Evolutionary conservation across 2,888 invertebrate species (phyloP).

Genomic region (Oligia latruncula): DNA sequence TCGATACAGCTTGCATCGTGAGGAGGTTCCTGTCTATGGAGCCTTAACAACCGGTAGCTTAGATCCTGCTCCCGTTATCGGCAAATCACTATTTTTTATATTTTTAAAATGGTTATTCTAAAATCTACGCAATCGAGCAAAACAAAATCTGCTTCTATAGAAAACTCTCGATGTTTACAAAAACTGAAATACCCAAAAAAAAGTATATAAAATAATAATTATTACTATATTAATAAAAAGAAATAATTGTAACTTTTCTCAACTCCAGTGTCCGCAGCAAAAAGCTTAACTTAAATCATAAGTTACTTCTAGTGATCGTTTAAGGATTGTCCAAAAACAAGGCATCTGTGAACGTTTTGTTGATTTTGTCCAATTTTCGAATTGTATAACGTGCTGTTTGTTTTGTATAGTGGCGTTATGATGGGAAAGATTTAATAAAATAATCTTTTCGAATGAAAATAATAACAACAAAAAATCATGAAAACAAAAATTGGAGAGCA

Average conservation of each 20-base stretch:
- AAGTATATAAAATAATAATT: slow-evolving; percentile 29
- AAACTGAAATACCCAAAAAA: slow-evolving; percentile 64
- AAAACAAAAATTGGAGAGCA: neutral
- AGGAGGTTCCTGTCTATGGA: too few relatives aligned
- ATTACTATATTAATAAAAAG: slow-evolving; percentile 29
- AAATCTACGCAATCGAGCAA: slow-evolving; percentile 45
- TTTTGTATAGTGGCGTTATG: slow-evolving; percentile 71
- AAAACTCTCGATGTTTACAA: slow-evolving; percentile 65
- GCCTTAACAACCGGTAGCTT: too few relatives aligned
- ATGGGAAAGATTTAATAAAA: slow-evolving; percentile 37
- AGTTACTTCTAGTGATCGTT: slow-evolving; percentile 56
- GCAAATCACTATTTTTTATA: too few relatives aligned
- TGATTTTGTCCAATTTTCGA: slow-evolving; percentile 72
- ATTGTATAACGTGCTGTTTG: slow-evolving; percentile 70
- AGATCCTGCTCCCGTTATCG: too few relatives aligned
- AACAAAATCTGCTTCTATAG: slow-evolving; percentile 52
- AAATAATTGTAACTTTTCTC: slow-evolving; percentile 56
- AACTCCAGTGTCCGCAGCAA: slow-evolving; percentile 57
- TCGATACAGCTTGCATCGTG: too few relatives aligned
- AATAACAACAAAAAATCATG: slow-evolving; percentile 6
- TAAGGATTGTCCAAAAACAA: slow-evolving; percentile 64
- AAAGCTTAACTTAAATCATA: slow-evolving; percentile 63
- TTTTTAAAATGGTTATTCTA: neutral
- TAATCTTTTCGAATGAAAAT: slow-evolving; percentile 17
- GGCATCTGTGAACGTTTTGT: slow-evolving; percentile 63